Evolutionary conservation across 2,113 vertebrate genomes (phyloP).

Genomic region (Heterotis niloticus): DNA sequence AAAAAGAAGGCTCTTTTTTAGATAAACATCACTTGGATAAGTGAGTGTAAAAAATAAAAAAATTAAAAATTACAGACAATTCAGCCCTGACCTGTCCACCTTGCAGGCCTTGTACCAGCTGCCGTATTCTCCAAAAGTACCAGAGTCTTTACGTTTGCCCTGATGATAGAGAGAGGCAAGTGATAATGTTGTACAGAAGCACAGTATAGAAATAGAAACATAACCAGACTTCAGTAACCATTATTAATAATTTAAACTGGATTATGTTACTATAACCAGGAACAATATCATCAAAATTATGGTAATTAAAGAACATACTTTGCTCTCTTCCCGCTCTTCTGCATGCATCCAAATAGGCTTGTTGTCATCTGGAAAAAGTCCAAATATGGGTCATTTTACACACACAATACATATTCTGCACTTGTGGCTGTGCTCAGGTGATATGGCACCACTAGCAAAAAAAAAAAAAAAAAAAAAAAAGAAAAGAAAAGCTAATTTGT

Average conservation of each 20-base stretch:
- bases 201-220: background rate
- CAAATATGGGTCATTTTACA: background rate
- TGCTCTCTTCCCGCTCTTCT: slow-evolving; percentile 83
- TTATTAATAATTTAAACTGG: no score
- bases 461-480: no score
- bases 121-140: slow-evolving; percentile 74
- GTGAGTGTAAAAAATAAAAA: background rate
- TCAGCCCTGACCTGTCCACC: slow-evolving; percentile 73
- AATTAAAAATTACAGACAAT: background rate
- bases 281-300: background rate
- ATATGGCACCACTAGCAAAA: no score
- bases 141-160: slow-evolving; percentile 69
- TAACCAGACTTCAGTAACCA: background rate
- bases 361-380: slow-evolving; percentile 73
- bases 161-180: slow-evolving; percentile 34
- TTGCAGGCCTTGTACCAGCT: slow-evolving; percentile 88
- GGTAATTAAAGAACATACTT: slow-evolving; percentile 54
- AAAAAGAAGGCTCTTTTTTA: background rate
- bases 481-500: no score
- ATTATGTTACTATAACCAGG: no score
- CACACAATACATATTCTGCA: no score
- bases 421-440: no score
- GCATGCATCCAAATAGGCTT: slow-evolving; percentile 93
- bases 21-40: no score
- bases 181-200: background rate